phyloP scores from a whole-genome alignment of 1,140 invertebrate species.

The Caenorhabditis inopinata region DNA sequence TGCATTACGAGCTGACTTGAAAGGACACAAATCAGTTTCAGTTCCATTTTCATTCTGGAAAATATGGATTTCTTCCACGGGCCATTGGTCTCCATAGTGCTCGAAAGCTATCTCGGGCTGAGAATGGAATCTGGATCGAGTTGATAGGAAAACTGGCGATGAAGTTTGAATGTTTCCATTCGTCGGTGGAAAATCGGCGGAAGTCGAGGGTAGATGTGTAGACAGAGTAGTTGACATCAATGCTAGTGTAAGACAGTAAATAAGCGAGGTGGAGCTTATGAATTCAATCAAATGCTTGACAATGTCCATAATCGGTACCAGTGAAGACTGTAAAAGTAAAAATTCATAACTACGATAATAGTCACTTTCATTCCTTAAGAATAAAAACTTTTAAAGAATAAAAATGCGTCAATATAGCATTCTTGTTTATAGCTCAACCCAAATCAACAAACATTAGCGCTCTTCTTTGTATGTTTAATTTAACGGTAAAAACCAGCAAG shows the following conservation, averaged over 20 bases:
- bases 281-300: slow-evolving; percentile 22
- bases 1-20: neutral
- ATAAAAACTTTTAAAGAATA: neutral
- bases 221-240: slow-evolving; percentile 15
- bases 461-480: too few species aligned
- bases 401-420: too few species aligned
- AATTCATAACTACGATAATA: neutral
- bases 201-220: neutral
- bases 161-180: neutral
- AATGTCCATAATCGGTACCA: slow-evolving; percentile 11
- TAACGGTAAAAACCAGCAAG: too few species aligned
- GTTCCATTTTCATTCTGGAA: slow-evolving; percentile 22
- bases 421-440: too few species aligned
- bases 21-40: neutral
- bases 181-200: neutral
- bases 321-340: neutral
- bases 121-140: neutral
- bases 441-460: too few species aligned
- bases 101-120: neutral
- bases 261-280: slow-evolving; percentile 25
- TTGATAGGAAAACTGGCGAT: slow-evolving; percentile 11
- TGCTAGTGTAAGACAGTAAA: slow-evolving; percentile 6
- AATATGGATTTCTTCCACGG: neutral
- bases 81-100: neutral
- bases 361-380: neutral